These are phyloP conservation scores for Halocaridina rubra DNA, from an alignment of 2,888 invertebrate genomes.

Conservation along the genomic window DNA sequence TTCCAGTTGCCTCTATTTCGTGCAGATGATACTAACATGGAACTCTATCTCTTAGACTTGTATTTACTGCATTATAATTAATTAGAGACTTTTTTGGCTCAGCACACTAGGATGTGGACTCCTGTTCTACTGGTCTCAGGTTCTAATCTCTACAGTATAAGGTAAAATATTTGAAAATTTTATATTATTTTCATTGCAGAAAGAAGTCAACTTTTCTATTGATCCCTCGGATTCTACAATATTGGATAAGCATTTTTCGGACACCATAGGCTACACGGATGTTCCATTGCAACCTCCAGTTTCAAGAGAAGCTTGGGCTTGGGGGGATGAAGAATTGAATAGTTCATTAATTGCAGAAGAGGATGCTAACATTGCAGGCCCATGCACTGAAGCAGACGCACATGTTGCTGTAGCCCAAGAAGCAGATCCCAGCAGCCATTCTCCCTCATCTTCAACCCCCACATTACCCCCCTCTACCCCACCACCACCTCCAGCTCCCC, in stretches of 20 bases:
- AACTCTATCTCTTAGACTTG: too few relatives aligned
- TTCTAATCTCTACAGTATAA: too few relatives aligned
- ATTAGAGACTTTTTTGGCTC: too few relatives aligned
- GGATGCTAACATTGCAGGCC: conserved; percentile 10
- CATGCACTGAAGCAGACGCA: not conserved
- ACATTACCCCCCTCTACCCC: conserved; percentile 27
- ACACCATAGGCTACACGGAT: conserved; percentile 60
- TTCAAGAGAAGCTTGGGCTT: conserved; percentile 38
- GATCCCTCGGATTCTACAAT: conserved; percentile 58
- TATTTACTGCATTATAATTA: too few relatives aligned
- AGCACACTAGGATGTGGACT: too few relatives aligned
- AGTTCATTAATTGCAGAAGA: conserved; percentile 5
- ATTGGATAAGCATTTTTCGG: conserved; percentile 58
- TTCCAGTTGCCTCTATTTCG: too few relatives aligned
- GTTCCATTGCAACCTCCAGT: conserved; percentile 43
- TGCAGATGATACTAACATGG: too few relatives aligned
- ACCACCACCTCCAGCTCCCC: conserved; percentile 31
- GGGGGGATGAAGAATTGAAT: conserved; percentile 24
- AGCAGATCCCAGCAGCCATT: not conserved
- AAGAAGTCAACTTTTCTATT: conserved; percentile 71
- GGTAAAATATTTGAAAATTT: too few relatives aligned
- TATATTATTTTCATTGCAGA: conserved; percentile 67
- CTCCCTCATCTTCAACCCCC: not conserved
- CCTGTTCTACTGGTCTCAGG: too few relatives aligned
- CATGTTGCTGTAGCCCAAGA: not conserved